Evolutionary conservation across 2,113 vertebrate species (phyloP), one percentile per base, ranked within the genome.

Genomic region (Raja brachyura): DNA sequence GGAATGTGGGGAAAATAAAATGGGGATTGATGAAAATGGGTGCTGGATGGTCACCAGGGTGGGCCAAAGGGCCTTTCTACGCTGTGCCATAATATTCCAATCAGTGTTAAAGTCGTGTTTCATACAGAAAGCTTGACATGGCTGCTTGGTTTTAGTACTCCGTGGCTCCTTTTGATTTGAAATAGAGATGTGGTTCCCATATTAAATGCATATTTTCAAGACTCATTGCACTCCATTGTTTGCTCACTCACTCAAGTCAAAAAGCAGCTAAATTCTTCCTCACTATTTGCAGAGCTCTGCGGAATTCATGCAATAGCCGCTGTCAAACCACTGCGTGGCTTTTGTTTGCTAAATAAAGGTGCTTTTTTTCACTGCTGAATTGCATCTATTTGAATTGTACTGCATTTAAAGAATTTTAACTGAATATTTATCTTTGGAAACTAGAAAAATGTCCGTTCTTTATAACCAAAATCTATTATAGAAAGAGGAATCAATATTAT

Each of bases 181-280:
- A 83, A 81, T 81, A 22, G 79, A 81, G 48, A 81, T 33, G 8
- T 76, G 5, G 2, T n/a, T 76, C n/a, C 16, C n/a, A 77, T 77
- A 33, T 77, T 77, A 77, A 77, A 77, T n/a, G 10, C n/a, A 77
- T 77, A 77, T 77, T 77, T 33, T 77, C 74, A 77, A 77, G n/a
- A 14, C 75, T 11, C 75, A 77, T 33, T 33, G 8, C 25, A 77
- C 31, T 77, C 9, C 31, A 31, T 2, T 14, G 10, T 33, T 33
- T 4, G n/a, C 74, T 75, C 25, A 22, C 74, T 75, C 74, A n/a
- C 18, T 75, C 28, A 75, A 28, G 74, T 75, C 74, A n/a, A 28
- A 75, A n/a, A 16, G 66, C 66, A 68, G 10, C 74, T 33, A 5
- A 77, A n/a, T 77, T 33, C n/a, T 77, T 77, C 75, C 75, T 77